These are phyloP conservation scores for Polyommatus iphigenia DNA, from an alignment of 2,888 invertebrate species.

Conservation along the genomic window DNA sequence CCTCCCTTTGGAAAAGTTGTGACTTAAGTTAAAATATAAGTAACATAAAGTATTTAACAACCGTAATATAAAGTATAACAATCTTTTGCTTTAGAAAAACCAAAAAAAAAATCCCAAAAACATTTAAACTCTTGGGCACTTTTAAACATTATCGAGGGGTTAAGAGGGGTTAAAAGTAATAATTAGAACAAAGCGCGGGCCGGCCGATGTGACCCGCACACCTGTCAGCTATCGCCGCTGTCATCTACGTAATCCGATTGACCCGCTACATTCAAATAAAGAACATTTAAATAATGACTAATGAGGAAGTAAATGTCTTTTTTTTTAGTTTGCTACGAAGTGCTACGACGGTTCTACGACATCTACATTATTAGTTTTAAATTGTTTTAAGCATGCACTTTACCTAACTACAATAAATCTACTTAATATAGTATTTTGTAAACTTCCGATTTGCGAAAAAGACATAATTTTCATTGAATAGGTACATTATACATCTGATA, in stretches of 20 bases:
- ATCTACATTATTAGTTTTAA: not conserved
- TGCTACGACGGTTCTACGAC: not conserved
- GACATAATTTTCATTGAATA: no score
- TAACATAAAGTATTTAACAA: no score
- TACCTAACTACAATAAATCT: no score
- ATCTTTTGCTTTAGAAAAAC: no score
- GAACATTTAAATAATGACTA: not conserved
- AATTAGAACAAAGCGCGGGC: slow-evolving; percentile 46
- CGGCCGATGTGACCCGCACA: slow-evolving; percentile 62
- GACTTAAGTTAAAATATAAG: no score
- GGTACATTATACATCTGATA: no score
- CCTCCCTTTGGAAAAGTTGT: no score
- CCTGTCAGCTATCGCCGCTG: slow-evolving; percentile 60
- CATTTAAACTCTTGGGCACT: not conserved
- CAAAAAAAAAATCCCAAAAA: not conserved
- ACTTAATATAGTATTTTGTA: no score
- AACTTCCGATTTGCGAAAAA: no score
- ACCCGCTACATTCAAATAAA: slow-evolving; percentile 17
- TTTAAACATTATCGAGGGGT: not conserved
- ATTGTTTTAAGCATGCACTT: no score
- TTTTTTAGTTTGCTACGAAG: not conserved
- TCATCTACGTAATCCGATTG: slow-evolving; percentile 55
- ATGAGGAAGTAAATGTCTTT: not conserved
- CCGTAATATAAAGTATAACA: no score
- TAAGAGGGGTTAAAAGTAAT: slow-evolving; percentile 7